phyloP scores from a whole-genome alignment of 1,140 invertebrate genomes.

The Prorops nasuta region DNA sequence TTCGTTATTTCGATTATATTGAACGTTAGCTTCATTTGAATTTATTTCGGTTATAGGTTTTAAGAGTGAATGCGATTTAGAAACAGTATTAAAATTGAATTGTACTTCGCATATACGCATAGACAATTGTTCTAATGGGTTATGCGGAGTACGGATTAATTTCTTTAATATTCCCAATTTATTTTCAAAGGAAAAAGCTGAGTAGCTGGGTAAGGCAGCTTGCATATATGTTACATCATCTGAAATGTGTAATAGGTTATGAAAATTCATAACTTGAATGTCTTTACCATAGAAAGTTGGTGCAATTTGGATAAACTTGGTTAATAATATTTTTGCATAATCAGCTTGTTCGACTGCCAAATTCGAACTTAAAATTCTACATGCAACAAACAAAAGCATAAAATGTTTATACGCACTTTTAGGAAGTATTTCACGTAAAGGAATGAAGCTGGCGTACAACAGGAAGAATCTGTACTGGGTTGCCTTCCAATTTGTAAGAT shows the following conservation, averaged over 20 bases:
- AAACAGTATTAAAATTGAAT: too few species aligned
- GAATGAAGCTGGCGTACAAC: constrained; percentile 5
- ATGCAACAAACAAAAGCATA: constrained; percentile 9
- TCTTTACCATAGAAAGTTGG: neutral
- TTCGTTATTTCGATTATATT: too few species aligned
- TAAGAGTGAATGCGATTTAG: too few species aligned
- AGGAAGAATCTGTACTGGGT: constrained; percentile 10
- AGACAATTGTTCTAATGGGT: too few species aligned
- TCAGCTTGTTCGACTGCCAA: neutral
- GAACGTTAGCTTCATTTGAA: too few species aligned
- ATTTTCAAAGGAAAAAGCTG: too few species aligned
- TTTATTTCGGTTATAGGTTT: too few species aligned
- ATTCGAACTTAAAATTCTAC: constrained; percentile 12
- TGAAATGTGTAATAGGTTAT: too few species aligned
- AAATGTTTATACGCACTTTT: constrained; percentile 14
- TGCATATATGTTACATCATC: constrained; percentile 11
- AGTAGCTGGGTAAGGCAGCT: constrained; percentile 2
- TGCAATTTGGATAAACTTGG: neutral
- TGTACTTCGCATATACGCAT: too few species aligned
- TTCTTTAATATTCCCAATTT: too few species aligned
- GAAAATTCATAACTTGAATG: constrained; percentile 3
- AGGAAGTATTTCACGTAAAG: constrained; percentile 10
- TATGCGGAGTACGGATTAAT: too few species aligned
- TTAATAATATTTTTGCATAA: constrained; percentile 9
- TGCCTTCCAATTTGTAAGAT: constrained; percentile 6